phyloP scores from a whole-genome alignment of 2,113 vertebrate genomes.

The Oxygymnocypris stewartii region DNA sequence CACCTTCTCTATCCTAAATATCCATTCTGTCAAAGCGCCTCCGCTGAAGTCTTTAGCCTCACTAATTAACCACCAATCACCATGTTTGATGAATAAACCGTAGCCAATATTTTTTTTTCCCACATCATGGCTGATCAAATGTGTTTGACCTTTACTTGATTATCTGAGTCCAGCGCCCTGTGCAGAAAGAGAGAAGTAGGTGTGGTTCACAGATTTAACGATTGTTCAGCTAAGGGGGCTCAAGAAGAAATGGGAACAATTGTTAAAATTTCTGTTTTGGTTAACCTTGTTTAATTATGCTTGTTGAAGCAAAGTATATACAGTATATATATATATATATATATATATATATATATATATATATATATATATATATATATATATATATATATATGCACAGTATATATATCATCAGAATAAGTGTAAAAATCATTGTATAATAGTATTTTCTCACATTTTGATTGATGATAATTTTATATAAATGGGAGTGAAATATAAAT shows the following conservation, averaged over 20 bases:
- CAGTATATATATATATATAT: no score
- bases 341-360: no score
- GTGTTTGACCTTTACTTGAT: conserved; percentile 43
- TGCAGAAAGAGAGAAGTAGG: background rate
- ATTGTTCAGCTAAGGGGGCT: background rate
- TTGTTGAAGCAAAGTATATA: background rate
- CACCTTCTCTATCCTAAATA: background rate
- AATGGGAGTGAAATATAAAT: no score
- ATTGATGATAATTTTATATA: no score
- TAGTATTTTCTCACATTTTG: no score
- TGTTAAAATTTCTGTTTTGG: background rate
- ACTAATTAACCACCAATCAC: conserved; percentile 51
- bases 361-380: no score
- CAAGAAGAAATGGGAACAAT: background rate
- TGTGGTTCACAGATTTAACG: conserved; percentile 29
- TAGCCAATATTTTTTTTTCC: conserved; percentile 41
- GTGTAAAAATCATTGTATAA: no score
- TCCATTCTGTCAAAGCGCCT: background rate
- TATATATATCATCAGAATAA: no score
- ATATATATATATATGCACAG: no score
- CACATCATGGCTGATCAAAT: conserved; percentile 26
- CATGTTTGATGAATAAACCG: conserved; percentile 53
- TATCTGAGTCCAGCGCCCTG: conserved; percentile 37
- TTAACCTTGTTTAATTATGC: background rate
- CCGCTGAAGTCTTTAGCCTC: background rate